Evolutionary conservation across 2,797 vertebrate species (phyloP).

Genomic region (Scyliorhinus canicula): DNA sequence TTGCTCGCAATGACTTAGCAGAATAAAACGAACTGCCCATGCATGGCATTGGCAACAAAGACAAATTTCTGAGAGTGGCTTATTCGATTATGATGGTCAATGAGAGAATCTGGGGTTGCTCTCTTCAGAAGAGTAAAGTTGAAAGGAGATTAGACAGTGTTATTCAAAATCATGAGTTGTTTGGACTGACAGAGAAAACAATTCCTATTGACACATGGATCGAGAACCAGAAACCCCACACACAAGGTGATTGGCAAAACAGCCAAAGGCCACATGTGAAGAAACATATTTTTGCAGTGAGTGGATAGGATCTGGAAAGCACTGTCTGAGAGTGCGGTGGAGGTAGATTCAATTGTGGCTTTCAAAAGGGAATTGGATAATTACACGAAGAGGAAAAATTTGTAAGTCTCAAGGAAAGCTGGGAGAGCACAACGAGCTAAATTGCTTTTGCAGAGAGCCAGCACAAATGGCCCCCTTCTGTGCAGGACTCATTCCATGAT

Average conservation of each 20-base stretch:
- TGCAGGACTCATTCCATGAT: background rate
- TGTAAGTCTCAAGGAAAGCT: background rate
- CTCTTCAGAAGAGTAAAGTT: background rate
- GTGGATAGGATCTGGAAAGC: no score
- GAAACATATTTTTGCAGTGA: background rate
- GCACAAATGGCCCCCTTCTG: no score
- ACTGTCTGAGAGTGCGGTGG: no score
- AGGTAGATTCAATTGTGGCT: no score
- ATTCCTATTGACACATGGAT: no score
- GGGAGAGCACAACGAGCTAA: background rate
- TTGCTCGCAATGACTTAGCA: no score
- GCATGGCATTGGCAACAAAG: no score
- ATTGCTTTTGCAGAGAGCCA: background rate
- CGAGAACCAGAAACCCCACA: no score
- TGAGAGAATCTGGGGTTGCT: background rate
- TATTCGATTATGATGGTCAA: background rate
- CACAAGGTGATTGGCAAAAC: background rate
- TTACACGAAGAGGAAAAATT: background rate
- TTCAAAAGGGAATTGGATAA: background rate
- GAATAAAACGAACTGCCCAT: no score
- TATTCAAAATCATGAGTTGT: background rate
- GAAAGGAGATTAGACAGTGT: background rate
- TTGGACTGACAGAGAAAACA: background rate
- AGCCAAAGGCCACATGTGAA: background rate
- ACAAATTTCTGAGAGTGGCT: no score